Base-by-base conservation (phyloP, 2,113 vertebrate species). In the Leucosticte australis region DNA sequence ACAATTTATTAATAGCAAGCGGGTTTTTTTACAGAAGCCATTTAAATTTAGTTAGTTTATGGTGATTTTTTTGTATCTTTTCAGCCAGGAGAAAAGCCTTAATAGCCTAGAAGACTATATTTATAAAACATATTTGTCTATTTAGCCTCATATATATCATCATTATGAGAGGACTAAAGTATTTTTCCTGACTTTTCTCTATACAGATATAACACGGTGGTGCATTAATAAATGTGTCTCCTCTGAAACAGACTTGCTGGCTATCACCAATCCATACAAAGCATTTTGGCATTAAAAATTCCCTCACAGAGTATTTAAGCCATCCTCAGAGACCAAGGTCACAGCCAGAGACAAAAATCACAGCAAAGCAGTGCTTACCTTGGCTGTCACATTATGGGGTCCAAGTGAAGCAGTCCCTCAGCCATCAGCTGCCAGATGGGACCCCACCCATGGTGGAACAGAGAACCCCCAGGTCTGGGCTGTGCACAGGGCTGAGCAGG, bases 121-220 rank as follows among this genome's bases (percentile, higher is more conserved):
- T 95, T 96, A 95, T 94, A 89, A 95, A 95, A 95, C 27, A 57
- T 94, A 73, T 97, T 97, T 97, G 84, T 92, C 95, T 96, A 47
- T 93, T 94, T 97, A 95, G 91, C 73, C 70, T 83, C 73, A 92
- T 41, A 93, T 95, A 69, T 62, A 89, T 96, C 69, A 85, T 56
- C 74, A 65, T 97, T 96, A 93, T 69, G 82, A 86, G 94, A 93
- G 31, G 52, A 94, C 73, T 68, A 59, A 94, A 94, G 31, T 65
- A 65, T 82, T 91, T 93, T 90, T 64, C 84, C 44, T 83, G 81
- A 89, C 44, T 75, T 93, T 87, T 63, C 83, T 81, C 71, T 90
- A 84, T 92, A 92, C 64, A 69, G 82, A 44, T 94, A 41, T 77
- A 83, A 78, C 35, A 77, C 70, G 68, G 62, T 23, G 39, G 41